Conservation (phyloP, 2,797 vertebrate genomes). For the Girardinus metallicus region DNA sequence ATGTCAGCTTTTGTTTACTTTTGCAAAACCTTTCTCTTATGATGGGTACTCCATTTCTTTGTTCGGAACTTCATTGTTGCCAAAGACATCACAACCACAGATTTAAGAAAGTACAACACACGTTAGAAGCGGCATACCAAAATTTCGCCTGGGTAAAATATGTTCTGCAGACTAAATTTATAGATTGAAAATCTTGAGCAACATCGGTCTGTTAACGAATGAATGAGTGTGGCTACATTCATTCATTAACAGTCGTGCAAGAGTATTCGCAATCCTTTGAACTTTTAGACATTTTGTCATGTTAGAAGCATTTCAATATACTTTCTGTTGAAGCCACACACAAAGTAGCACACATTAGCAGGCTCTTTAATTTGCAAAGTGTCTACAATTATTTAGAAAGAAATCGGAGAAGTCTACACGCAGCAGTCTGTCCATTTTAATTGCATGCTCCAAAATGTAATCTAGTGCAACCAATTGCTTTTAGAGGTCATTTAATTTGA, state of each 20-base stretch:
- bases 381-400: not conserved
- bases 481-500: not conserved
- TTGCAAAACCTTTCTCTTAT: not conserved
- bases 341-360: not conserved
- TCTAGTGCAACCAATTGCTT: not conserved
- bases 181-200: not conserved
- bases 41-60: not conserved
- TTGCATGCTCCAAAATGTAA: not conserved
- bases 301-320: not conserved
- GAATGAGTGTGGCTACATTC: not conserved
- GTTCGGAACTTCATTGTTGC: not conserved
- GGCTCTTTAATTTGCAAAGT: not conserved
- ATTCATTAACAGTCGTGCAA: no score
- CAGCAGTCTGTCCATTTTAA: not conserved
- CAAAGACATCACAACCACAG: not conserved
- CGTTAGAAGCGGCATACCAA: not conserved
- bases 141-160: not conserved
- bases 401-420: not conserved
- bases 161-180: not conserved
- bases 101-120: not conserved
- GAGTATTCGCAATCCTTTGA: not conserved
- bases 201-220: not conserved
- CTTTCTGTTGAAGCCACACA: not conserved
- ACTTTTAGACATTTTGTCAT: not conserved
- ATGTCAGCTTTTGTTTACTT: not conserved